Base-by-base conservation (phyloP, 2,797 vertebrate genomes). In the Miichthys miiuy region DNA sequence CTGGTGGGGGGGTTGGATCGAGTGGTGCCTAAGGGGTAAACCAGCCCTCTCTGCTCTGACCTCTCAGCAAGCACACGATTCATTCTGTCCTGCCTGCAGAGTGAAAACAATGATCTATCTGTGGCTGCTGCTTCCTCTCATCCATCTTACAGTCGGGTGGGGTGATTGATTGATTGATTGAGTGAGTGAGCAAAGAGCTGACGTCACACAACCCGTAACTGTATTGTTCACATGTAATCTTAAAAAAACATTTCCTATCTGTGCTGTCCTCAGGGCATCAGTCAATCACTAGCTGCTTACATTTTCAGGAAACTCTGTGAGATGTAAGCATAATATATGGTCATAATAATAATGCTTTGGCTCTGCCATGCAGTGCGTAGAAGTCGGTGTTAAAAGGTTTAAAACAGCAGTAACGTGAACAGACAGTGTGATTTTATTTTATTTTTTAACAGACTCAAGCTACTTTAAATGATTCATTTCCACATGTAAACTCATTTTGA, bases 81-180 rank as follows among this genome's bases (percentile, higher is more conserved):
- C 85, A 88, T 81, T 85, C 76, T 88, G 82, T 85, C 68, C 71
- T 68, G 65, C 77, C 72, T 38, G 62, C 80, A 51, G 72, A 66
- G 79, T 27, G 81, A 47, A 88, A 80, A 94, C 92, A 92, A 92
- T 83, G 86, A 85, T 70, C 55, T 86, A 72, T 92, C 83, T 93
- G 90, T 92, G 67, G 58, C 64, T 56, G 16, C 76, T 61, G 77
- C 82, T 90, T 92, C 91, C 91, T 85, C 80, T 87, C 88, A 83
- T 92, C 82, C 75, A 81, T 93, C 85, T 87, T 85, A 63, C 70
- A 75, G 82, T 78, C 14, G 21, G 44, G 34, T 61, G 68, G 48
- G 72, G 18, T 64, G 83, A 70, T 21, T 41, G 75, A 79, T 75
- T 68, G 75, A 76, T 14, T 52, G 65, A 74, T 42, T 47, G 70